phyloP scores from a whole-genome alignment of 2,797 vertebrate genomes.

The Rhinatrema bivittatum region DNA sequence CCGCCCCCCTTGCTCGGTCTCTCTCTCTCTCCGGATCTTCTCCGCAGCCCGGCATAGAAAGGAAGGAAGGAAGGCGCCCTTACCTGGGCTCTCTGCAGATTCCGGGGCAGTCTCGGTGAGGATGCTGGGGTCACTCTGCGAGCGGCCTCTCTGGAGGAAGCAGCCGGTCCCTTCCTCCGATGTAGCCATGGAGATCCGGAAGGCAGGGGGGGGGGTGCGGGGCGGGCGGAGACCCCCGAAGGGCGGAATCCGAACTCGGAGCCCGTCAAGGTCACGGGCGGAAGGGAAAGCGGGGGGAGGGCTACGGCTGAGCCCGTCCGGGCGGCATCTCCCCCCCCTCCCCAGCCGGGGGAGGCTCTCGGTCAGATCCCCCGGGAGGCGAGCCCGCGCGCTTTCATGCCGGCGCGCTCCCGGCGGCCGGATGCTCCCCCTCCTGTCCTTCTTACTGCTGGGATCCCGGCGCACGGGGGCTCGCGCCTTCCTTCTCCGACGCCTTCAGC shows the following conservation, averaged over 20 bases:
- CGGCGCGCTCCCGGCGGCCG: conserved; percentile 3
- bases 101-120: conserved; percentile 68
- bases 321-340: not conserved
- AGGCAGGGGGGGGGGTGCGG: conserved; percentile 2
- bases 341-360: no score
- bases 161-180: conserved; percentile 70
- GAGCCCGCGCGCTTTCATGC: not conserved
- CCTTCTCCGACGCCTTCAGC: conserved; percentile 47
- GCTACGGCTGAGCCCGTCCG: conserved; percentile 22
- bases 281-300: conserved; percentile 18
- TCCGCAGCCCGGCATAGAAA: not conserved
- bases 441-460: conserved; percentile 14
- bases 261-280: conserved; percentile 55
- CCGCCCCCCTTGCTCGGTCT: not conserved
- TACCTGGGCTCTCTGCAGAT: conserved; percentile 73
- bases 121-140: conserved; percentile 92
- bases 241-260: conserved; percentile 52
- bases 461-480: conserved; percentile 22
- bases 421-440: conserved; percentile 22
- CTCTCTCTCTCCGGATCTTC: not conserved
- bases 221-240: conserved; percentile 22
- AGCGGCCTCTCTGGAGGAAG: conserved; percentile 78
- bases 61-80: not conserved
- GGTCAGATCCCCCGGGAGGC: no score
- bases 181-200: conserved; percentile 70